Percentiles rank a stretch among this genome's conserved stretches.
phyloP scores from a whole-genome alignment of 2,113 vertebrate species.

The Eubucco bourcierii region DNA sequence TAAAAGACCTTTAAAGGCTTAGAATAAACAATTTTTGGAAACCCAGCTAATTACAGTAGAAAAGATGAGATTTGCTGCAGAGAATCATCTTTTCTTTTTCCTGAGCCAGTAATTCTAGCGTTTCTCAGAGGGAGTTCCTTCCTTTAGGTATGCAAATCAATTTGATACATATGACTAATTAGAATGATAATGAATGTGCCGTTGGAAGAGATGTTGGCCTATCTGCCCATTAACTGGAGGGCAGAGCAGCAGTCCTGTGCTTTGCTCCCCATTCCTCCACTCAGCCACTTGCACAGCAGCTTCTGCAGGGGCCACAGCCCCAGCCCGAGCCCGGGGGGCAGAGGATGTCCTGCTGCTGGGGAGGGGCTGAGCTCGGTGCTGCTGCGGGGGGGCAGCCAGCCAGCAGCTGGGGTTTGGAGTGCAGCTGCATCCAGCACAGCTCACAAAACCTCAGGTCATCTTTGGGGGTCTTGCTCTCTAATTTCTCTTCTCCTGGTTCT shows the following conservation, averaged over 20 bases:
- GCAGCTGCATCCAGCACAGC: not conserved
- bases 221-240: not conserved
- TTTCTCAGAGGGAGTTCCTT: conserved; percentile 16
- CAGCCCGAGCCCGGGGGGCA: not conserved
- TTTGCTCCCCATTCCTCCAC: not conserved
- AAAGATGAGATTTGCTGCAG: conserved; percentile 30
- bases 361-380: not conserved
- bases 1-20: not conserved
- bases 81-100: conserved; percentile 25
- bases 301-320: not conserved
- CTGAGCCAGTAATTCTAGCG: not conserved
- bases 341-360: not conserved
- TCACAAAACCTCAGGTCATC: not conserved
- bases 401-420: fast-evolving
- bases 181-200: conserved; percentile 8
- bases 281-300: not conserved
- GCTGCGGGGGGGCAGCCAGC: not conserved
- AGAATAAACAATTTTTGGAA: conserved; percentile 22
- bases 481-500: not conserved
- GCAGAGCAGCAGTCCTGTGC: not conserved
- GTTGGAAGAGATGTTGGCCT: conserved; percentile 27
- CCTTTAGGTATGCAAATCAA: conserved; percentile 56
- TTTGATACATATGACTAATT: conserved; percentile 27
- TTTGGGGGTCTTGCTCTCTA: not conserved
- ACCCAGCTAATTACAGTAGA: conserved; percentile 28